Evolutionary conservation across 1,140 invertebrate species (phyloP).

Genomic region (Episyrphus balteatus): DNA sequence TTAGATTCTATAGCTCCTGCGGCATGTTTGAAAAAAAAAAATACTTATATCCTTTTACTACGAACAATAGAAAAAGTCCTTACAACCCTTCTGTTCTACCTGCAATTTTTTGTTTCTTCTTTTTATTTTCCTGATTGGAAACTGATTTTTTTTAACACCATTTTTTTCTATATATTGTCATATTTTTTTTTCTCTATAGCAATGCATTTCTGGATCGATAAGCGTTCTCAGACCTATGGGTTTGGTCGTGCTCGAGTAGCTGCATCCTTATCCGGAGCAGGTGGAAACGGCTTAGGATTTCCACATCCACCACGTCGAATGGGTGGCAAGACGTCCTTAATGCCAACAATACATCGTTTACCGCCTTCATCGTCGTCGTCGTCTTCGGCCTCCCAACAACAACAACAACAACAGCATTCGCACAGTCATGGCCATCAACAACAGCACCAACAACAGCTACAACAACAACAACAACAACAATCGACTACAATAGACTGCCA

Average conservation of each 20-base stretch:
- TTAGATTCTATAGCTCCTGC: too few relatives aligned
- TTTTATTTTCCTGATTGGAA: too few relatives aligned
- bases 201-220: slow-evolving; percentile 65
- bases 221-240: slow-evolving; percentile 52
- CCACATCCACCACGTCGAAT: slow-evolving; percentile 28
- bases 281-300: slow-evolving; percentile 26
- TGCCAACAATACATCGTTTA: slow-evolving; percentile 1
- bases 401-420: slow-evolving; percentile 6
- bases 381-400: neutral
- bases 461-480: slow-evolving; percentile 7
- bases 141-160: too few relatives aligned
- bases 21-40: too few relatives aligned
- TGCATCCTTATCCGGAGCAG: slow-evolving; percentile 30
- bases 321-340: neutral
- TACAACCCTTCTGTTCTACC: too few relatives aligned
- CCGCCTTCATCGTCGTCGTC: neutral
- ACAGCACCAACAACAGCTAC: slow-evolving; percentile 3
- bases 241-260: slow-evolving; percentile 43
- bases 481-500: slow-evolving; percentile 1
- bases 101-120: too few relatives aligned
- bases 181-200: neutral
- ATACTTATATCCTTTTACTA: too few relatives aligned
- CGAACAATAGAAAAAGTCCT: too few relatives aligned
- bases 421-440: neutral
- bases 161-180: too few relatives aligned